Evolutionary conservation across 2,113 vertebrate genomes (phyloP).

Genomic region (Trichechus manatus): DNA sequence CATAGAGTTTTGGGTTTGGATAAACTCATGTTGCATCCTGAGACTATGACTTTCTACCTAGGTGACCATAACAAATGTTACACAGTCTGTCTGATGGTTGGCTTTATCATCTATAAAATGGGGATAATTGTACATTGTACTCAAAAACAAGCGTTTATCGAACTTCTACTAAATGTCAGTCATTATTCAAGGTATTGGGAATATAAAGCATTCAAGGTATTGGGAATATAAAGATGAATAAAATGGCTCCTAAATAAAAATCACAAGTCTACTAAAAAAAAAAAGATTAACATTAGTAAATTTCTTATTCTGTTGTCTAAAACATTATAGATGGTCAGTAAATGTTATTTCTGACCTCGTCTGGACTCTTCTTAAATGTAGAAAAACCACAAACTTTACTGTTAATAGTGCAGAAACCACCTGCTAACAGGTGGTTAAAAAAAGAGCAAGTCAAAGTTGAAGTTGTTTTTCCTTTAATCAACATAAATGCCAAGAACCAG

Average conservation of each 20-base stretch:
- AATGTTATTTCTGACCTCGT: background rate
- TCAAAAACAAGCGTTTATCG: background rate
- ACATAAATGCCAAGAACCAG: slow-evolving; percentile 62
- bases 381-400: background rate
- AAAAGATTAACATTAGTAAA: background rate
- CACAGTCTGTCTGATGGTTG: background rate
- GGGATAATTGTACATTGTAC: background rate
- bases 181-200: background rate
- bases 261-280: background rate
- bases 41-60: background rate
- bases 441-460: slow-evolving; percentile 2
- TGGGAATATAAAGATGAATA: background rate
- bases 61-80: background rate
- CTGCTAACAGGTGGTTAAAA: slow-evolving; percentile 37
- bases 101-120: background rate
- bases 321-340: background rate
- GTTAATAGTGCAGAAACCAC: background rate
- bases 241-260: slow-evolving; percentile 1
- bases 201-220: background rate
- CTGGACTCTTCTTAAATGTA: background rate
- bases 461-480: slow-evolving; percentile 63
- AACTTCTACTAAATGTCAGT: too few relatives aligned
- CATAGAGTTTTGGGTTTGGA: background rate
- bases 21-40: background rate
- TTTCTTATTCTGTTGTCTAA: background rate